phyloP scores from a whole-genome alignment of 2,888 invertebrate genomes.

The Calliopum simillimum region DNA sequence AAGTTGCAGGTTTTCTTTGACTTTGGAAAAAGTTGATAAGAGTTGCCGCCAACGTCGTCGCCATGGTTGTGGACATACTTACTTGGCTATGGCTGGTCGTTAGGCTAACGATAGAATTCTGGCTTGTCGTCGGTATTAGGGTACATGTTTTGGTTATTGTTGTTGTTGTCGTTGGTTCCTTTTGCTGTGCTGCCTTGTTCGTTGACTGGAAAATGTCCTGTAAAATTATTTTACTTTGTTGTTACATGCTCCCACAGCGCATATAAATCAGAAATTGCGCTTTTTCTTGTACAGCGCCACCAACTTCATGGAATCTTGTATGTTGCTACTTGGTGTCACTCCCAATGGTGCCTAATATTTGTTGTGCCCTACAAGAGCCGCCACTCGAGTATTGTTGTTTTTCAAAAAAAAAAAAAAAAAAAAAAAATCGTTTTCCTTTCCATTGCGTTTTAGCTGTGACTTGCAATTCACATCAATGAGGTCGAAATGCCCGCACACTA shows the following conservation, averaged over 20 bases:
- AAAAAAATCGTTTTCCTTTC: too few relatives aligned
- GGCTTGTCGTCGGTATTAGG: conserved; percentile 13
- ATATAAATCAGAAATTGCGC: conserved; percentile 47
- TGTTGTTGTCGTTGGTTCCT: conserved; percentile 17
- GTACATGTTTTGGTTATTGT: conserved; percentile 24
- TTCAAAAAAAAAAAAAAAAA: too few relatives aligned
- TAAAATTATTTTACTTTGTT: conserved; percentile 49
- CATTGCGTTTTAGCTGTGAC: conserved; percentile 4
- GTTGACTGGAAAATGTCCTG: conserved; percentile 50
- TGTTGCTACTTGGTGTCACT: too few relatives aligned
- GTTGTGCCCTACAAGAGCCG: too few relatives aligned
- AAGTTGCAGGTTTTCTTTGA: too few relatives aligned
- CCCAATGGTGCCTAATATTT: too few relatives aligned
- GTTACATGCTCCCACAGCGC: conserved; percentile 44
- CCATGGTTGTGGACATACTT: background rate
- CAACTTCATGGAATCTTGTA: background rate
- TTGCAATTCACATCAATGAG: conserved; percentile 27
- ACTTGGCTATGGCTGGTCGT: conserved; percentile 55
- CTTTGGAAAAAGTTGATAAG: conserved; percentile 1
- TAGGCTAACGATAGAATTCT: conserved; percentile 40
- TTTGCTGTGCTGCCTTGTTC: conserved; percentile 38
- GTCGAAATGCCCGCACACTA: conserved; percentile 27
- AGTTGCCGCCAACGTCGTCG: background rate
- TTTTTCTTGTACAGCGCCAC: conserved; percentile 23
- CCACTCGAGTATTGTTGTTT: too few relatives aligned